Base-by-base conservation (phyloP, 2,797 vertebrate genomes). In the Adelosebastes latens region DNA sequence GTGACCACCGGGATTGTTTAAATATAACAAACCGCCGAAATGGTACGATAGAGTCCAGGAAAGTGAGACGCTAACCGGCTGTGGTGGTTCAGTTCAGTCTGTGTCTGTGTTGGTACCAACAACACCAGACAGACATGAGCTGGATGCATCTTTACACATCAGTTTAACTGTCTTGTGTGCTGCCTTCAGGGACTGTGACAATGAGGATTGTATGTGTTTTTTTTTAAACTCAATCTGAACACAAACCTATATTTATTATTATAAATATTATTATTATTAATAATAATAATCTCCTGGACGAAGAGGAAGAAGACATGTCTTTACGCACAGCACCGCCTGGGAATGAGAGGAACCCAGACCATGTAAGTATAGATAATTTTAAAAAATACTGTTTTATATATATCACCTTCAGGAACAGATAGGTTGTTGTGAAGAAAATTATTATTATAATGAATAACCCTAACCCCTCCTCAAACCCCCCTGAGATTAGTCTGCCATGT, bases 321-420 rank as follows among this genome's bases (percentile, higher is more conserved):
- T 94, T 96, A 93, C 97, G 97, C 84, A 95, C 96, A 77, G 96
- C 97, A 20, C 95, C 97, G 89, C 93, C 96, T 27, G 97, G 97
- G 82, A 97, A 95, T 92, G 97, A 97, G 87, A 93, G 97, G 90
- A 97, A 96, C 88, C 92, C 96, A 80, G 97, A 97, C 81, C 93
- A 97, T 88, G 97, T 97, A 96, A 97, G 97, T 97, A 39, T 14
- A 87, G 61, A 81, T 12, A 0, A 75, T 59, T 39, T 39, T 39
- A 56, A 14, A 72, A 56, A 75, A 13, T 25, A 31, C 29, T 22
- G 52, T 22, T 60, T 18, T 49, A 25, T 72, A 1, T 69, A 12
- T 71, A 22, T 76, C 82, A 66, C 80, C 65, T 77, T 25, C 34
- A 71, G 46, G 18, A 9, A 49, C 27, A 53, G 22, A 13, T 12